phyloP scores from a whole-genome alignment of 2,113 vertebrate genomes.

The Lampris megalopsis region DNA sequence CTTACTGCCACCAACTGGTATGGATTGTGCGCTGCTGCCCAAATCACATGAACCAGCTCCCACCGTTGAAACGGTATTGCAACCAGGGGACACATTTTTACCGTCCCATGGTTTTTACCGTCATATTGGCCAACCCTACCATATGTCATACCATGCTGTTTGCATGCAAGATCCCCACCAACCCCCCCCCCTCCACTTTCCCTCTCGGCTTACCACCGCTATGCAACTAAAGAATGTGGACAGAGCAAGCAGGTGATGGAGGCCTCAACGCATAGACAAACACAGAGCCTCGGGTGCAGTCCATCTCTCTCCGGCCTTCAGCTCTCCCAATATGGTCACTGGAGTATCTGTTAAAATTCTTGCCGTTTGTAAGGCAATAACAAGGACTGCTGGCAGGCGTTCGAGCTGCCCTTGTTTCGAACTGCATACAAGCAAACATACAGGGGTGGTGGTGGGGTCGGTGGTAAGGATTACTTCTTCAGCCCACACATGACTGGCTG shows the following conservation, averaged over 20 bases:
- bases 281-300: slow-evolving; percentile 11
- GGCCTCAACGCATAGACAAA: not conserved
- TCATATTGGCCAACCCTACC: too few relatives aligned
- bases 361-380: not conserved
- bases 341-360: not conserved
- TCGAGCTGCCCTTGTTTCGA: not conserved
- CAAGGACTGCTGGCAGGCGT: too few relatives aligned
- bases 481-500: too few relatives aligned
- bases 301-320: slow-evolving; percentile 2
- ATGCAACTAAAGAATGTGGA: not conserved
- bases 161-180: slow-evolving; percentile 15
- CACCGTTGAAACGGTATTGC: too few relatives aligned
- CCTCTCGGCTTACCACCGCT: not conserved
- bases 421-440: not conserved
- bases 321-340: not conserved
- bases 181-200: not conserved
- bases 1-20: too few relatives aligned
- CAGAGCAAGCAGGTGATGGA: slow-evolving; percentile 1
- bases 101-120: too few relatives aligned
- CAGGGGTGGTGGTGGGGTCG: not conserved
- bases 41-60: too few relatives aligned
- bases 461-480: not conserved
- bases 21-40: too few relatives aligned
- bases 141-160: not conserved
- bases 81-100: too few relatives aligned